Evolutionary conservation across 2,888 invertebrate species (phyloP).

Genomic region (Brachyptera risi): DNA sequence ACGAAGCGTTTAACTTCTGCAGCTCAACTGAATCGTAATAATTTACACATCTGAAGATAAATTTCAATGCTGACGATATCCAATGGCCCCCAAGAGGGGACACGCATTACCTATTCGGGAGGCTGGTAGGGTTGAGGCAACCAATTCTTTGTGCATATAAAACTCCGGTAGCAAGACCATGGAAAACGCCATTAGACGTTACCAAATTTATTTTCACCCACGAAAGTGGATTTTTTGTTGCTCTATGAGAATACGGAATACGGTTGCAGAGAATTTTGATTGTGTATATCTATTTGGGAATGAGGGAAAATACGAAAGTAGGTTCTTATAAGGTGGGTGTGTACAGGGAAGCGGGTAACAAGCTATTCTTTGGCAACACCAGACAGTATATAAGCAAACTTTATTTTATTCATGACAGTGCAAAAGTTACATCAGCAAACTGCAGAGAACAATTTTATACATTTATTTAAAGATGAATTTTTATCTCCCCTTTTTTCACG

Average conservation of each 20-base stretch:
- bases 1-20: neutral
- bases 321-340: too few relatives aligned
- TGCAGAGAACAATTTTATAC: neutral
- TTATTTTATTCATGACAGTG: neutral
- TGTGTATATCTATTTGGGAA: neutral
- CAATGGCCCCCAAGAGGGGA: conserved; percentile 14
- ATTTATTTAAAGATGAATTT: conserved; percentile 9
- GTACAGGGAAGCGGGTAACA: too few relatives aligned
- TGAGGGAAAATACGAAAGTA: neutral
- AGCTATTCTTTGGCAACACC: too few relatives aligned
- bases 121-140: neutral
- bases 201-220: conserved; percentile 15
- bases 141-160: neutral
- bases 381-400: too few relatives aligned
- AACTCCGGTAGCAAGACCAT: neutral
- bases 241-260: conserved; percentile 7
- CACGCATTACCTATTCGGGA: conserved; percentile 5
- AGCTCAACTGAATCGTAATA: conserved; percentile 16
- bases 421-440: conserved; percentile 8
- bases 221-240: conserved; percentile 12
- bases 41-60: conserved; percentile 17
- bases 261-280: neutral
- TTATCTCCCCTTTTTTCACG: neutral
- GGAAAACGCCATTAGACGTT: conserved; percentile 6
- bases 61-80: conserved; percentile 20